These are phyloP conservation scores for Panthera tigris DNA, from an alignment of 2,113 vertebrate genomes.

Conservation along the genomic window DNA sequence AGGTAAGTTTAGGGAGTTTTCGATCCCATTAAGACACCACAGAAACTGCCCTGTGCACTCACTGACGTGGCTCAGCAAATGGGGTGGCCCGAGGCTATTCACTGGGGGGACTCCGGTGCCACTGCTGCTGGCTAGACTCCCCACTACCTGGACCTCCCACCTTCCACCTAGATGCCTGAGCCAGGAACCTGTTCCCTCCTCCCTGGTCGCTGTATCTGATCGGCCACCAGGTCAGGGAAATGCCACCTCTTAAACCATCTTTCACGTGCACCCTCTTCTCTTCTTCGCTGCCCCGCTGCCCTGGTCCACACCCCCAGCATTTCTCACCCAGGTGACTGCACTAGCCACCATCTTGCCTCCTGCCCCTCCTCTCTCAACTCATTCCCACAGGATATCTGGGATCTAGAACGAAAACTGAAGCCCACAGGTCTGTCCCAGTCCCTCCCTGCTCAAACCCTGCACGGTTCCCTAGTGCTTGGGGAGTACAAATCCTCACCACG, in stretches of 20 bases:
- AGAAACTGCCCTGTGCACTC: background rate
- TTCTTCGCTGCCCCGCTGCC: background rate
- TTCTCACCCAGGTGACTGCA: background rate
- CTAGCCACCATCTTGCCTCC: background rate
- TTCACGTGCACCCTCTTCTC: background rate
- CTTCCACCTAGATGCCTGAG: background rate
- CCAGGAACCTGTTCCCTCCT: background rate
- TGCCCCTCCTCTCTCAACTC: background rate
- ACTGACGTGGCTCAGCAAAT: background rate
- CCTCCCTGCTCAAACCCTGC: background rate
- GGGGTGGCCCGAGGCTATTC: accelerated
- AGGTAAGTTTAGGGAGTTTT: background rate
- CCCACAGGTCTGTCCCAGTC: too few species aligned
- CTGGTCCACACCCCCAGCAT: background rate
- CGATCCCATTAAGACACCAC: background rate
- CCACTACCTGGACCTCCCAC: background rate
- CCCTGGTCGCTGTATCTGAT: background rate
- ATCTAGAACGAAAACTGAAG: background rate
- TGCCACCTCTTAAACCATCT: background rate
- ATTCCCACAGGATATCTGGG: background rate
- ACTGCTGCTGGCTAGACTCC: background rate
- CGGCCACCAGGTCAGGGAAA: background rate
- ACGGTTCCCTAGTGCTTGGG: background rate
- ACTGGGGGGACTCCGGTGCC: background rate
- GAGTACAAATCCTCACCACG: background rate